Percentiles rank a stretch among this genome's conserved stretches.
Conservation (phyloP, 1,140 invertebrate species). For the Drosophila kanapiae region DNA sequence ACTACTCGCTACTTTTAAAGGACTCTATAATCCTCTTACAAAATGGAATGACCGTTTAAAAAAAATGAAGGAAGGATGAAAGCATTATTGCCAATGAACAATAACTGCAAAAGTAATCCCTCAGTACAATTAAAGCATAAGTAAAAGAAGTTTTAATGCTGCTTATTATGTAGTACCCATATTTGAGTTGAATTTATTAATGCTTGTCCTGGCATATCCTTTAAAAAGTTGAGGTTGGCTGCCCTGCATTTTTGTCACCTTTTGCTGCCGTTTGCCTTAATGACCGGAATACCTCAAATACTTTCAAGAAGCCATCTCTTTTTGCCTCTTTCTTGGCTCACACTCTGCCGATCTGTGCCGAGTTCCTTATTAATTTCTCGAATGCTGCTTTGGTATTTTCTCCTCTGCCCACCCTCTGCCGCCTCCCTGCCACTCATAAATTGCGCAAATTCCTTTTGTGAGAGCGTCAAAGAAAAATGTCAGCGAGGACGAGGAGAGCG, state of each 20-base stretch:
- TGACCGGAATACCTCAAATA: conserved; percentile 71
- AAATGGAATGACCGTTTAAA: background rate
- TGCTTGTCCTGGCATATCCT: background rate
- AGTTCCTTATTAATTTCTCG: conserved; percentile 71
- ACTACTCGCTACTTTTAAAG: background rate
- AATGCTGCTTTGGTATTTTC: conserved; percentile 70
- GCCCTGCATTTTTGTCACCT: conserved; percentile 65
- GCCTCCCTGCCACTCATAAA: conserved; percentile 61
- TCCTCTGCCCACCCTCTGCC: conserved; percentile 16
- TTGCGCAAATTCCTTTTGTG: conserved; percentile 78
- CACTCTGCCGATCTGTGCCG: conserved; percentile 38
- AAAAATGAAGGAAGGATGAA: background rate
- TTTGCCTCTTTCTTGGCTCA: background rate
- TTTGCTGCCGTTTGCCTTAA: conserved; percentile 55
- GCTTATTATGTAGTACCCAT: conserved; percentile 9
- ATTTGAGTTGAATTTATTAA: background rate
- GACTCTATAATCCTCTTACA: conserved; percentile 1
- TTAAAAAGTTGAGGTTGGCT: conserved; percentile 8
- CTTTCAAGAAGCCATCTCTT: conserved; percentile 46
- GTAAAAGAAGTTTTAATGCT: background rate
- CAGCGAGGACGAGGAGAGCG: background rate
- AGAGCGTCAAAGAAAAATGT: conserved; percentile 64
- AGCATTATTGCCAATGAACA: background rate
- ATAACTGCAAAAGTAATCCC: conserved; percentile 6
- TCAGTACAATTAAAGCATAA: background rate